Evolutionary conservation across 2,113 vertebrate genomes (phyloP).

Genomic region (Catharus bicknelli): DNA sequence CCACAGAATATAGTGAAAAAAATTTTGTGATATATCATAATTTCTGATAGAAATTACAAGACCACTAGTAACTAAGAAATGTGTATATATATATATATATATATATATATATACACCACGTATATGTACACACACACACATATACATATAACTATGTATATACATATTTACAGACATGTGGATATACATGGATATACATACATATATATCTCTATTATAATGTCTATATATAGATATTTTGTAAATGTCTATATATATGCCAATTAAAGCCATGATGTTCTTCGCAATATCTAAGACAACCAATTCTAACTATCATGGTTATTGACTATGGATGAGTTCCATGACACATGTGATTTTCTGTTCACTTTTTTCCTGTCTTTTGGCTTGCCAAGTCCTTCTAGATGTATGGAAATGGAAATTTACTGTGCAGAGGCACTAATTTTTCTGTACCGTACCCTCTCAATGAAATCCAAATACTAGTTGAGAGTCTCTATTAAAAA

Average conservation of each 20-base stretch:
- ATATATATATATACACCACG: no score
- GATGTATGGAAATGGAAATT: background rate
- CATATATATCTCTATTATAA: no score
- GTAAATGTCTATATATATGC: background rate
- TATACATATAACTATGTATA: no score
- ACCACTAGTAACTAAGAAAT: background rate
- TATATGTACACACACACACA: background rate
- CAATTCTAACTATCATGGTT: background rate
- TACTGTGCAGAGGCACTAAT: rapidly evolving
- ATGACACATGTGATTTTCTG: background rate
- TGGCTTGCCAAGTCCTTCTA: background rate
- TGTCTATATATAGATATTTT: background rate
- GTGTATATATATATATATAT: background rate
- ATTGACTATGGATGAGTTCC: background rate
- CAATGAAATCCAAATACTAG: background rate
- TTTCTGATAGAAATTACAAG: background rate
- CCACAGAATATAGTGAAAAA: background rate
- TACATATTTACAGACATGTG: no score
- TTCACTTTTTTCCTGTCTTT: background rate
- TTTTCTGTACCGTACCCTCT: background rate
- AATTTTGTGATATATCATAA: background rate
- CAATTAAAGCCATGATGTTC: background rate
- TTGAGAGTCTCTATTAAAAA: background rate
- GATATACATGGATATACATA: no score
- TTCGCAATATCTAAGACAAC: background rate